Base-by-base conservation (phyloP, 2,888 invertebrate species). In the Ormyrus nitidulus region DNA sequence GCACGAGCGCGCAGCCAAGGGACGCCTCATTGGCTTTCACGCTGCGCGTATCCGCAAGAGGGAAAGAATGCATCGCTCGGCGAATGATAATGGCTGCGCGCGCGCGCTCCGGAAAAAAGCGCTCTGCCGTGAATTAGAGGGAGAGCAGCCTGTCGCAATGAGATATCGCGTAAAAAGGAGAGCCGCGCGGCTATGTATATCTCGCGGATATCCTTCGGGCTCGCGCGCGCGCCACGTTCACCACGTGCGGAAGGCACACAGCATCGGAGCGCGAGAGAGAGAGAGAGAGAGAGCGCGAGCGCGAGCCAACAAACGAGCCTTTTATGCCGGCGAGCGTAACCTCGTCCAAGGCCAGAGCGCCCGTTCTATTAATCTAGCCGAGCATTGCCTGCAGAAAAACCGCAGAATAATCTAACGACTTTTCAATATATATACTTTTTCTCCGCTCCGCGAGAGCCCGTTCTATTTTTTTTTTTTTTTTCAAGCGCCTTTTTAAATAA, bases 41-140 rank as follows among this genome's bases (percentile, higher is more conserved):
- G 59, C 54, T 54, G 65, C 56, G 59, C 19, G 19, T 51, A 62
- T 65, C 56, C 10, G 49, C 48, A 34, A 5, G 8, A 46, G 48
- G 9, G 58, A 9, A 58, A 44, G 69, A 34, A 8, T 2, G 19
- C 19, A 19, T 19, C 44, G 11, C 10, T 6, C n/a, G 11, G 46
- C 54, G 70, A 62, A 71, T 58, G 70, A 77, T 70, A 71, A 62
- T 65, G 56, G 11, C 62, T 10, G 68, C 13, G 54, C 46, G 53
- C 49, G 49, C 48, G 64, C 46, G 59, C 58, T 8, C 49, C 51
- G 64, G n/a, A 68, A 72, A 82, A 82, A 82, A 77, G 79, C 72
- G 66, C 81, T 82, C 82, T 82, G 83, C 84, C 83, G 83, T 83
- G 83, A 85, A 85, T 85, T 85, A 84, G 81, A 85, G 82, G 84